Conservation (phyloP, 2,113 vertebrate species). For the Sclerurus mexicanus region DNA sequence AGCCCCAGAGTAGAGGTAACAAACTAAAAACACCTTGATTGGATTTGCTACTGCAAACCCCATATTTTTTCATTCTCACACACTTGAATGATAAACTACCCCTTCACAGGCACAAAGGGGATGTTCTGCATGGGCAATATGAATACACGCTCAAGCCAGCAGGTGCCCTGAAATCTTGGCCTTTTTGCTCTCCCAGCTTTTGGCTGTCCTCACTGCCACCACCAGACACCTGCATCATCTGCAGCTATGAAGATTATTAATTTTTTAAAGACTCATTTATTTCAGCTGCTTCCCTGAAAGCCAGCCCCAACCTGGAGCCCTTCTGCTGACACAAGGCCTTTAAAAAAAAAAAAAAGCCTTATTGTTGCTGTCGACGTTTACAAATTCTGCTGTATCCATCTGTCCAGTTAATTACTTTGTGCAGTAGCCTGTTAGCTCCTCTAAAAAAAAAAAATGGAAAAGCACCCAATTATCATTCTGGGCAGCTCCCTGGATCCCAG, state of each 20-base stretch:
- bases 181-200: neutral
- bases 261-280: neutral
- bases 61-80: neutral
- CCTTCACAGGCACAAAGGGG: neutral
- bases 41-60: neutral
- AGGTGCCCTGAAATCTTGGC: neutral
- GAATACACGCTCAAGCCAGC: neutral
- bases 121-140: neutral
- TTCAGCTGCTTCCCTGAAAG: neutral
- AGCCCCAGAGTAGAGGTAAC: neutral
- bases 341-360: neutral
- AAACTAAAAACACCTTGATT: neutral
- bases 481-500: constrained; percentile 2
- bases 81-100: neutral
- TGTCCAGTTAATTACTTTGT: constrained; percentile 67
- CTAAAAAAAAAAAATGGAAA: neutral
- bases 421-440: constrained; percentile 33
- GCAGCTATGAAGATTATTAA: neutral
- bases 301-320: neutral
- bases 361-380: neutral
- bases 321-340: constrained; percentile 31
- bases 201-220: neutral
- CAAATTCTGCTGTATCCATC: constrained; percentile 38
- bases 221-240: neutral
- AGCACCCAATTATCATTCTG: constrained; percentile 55